These are phyloP conservation scores for Diceros bicornis DNA, from an alignment of 2,797 vertebrate genomes.

Conservation along the genomic window DNA sequence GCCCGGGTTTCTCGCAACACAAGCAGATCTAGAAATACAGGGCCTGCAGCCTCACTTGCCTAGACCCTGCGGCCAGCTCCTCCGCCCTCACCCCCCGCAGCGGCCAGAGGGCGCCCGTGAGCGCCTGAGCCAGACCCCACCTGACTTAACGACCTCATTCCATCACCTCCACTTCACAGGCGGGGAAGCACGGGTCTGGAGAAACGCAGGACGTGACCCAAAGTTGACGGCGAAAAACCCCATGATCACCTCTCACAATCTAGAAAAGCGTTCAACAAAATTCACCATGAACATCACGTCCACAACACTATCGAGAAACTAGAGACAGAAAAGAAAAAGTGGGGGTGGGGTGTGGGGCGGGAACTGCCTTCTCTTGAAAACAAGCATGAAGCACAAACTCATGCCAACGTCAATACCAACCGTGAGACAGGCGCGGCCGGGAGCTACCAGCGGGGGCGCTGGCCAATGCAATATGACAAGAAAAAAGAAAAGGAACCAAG, in stretches of 20 bases:
- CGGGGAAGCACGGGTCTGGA: neutral
- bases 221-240: neutral
- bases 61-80: accelerated
- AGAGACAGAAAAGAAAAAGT: neutral
- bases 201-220: neutral
- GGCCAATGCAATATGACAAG: neutral
- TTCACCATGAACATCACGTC: neutral
- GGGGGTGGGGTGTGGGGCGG: accelerated
- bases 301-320: neutral
- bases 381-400: neutral
- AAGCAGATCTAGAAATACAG: neutral
- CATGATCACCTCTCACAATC: neutral
- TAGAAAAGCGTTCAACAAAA: neutral
- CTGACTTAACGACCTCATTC: neutral
- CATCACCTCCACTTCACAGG: neutral
- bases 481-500: neutral
- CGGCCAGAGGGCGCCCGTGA: neutral
- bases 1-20: neutral
- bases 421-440: neutral
- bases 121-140: neutral
- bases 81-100: accelerated
- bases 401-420: accelerated
- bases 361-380: neutral
- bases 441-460: neutral
- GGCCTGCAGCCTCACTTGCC: neutral